Evolutionary conservation across 2,888 invertebrate genomes (phyloP), one percentile per base, ranked within the genome.

Genomic region (Eupithecia dodoneata): DNA sequence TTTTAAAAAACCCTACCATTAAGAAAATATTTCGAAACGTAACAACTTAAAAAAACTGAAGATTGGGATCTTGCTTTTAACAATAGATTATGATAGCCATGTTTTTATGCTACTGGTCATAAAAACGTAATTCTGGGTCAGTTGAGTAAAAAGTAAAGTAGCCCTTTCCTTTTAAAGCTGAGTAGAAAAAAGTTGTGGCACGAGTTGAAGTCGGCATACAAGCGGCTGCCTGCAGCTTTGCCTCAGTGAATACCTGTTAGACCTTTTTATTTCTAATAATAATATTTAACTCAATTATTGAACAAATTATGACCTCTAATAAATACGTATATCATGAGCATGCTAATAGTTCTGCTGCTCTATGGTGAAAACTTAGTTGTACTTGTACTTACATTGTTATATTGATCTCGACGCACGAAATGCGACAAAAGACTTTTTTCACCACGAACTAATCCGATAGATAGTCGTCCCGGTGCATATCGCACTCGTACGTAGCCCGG

Each of bases 21-120:
- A 69, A 73, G 76, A 79, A 79, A 81, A 76, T 79, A 76, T 81
- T 82, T 81, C 78, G 80, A 77, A 81, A 82, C 78, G 59, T 74
- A 81, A 80, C 10, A n/a, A 66, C 76, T 78, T 30, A 30, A 78
- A 82, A 80, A 81, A 82, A 73, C 77, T 71, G 15, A 71, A 72
- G 71, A 55, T 69, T 79, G 30, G 78, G 72, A 76, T 81, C 80
- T 76, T 77, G 75, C 66, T 72, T 45, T 71, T 41, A 0, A 81
- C 76, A 80, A 78, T 74, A 79, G 73, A 73, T 79, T 75, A 80
- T 78, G 75, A 78, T 76, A 18, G 73, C 69, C 71, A 59, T 42
- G 72, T 79, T 82, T 79, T 82, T 79, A 75, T 78, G 52, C 72
- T 71, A 67, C 71, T 67, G 72, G 41, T 47, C 41, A 70, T 70